Evolutionary conservation across 2,888 invertebrate species (phyloP), one percentile per base, ranked within the genome.

Genomic region (Drosophila parthenogenetica): DNA sequence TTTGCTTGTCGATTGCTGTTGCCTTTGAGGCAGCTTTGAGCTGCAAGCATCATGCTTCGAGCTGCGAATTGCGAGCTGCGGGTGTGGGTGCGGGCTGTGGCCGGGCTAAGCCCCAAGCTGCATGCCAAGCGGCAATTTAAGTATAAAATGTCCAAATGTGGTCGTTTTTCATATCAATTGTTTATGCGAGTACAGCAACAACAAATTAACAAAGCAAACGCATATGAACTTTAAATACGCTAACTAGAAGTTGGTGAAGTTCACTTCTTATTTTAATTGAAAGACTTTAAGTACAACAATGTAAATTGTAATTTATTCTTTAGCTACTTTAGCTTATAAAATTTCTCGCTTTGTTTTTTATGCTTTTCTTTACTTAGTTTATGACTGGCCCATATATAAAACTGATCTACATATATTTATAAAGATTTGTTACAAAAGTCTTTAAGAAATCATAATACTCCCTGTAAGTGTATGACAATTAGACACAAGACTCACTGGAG

Each of bases 141-240:
- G 85, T 82, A 82, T 81, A 87, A 87, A 87, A 78, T 89, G 82
- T 87, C 89, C 82, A 87, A 87, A 81, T 84, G 84, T 76, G 89
- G 72, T 78, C 65, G 77, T 49, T 79, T 85, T 83, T 82, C 73
- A 80, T 80, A 78, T 80, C 78, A 83, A 86, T 87, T 83, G 82
- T 83, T 82, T 72, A 69, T 85, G 57, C 32, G 43, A 35, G 11
- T 22, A 11, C 43, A 43, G 35, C 29, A 29, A 8, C 29, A 29
- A 29, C 29, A 46, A 8, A 57, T 25, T 25, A 37, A 32, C 3
- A 0, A 32, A 32, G 14, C 2, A n/a, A 2, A 43, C 19, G 11
- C 1, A 2, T 5, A 22, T 8, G 16, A n/a, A 46, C 14, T 16
- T 37, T 14, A 11, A 11, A 46, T 57, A 45, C 57, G 22, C 22